Percentiles rank a stretch among this genome's conserved stretches.
Evolutionary conservation across 2,888 invertebrate species (phyloP).

Genomic region (Parnassius smintheus): DNA sequence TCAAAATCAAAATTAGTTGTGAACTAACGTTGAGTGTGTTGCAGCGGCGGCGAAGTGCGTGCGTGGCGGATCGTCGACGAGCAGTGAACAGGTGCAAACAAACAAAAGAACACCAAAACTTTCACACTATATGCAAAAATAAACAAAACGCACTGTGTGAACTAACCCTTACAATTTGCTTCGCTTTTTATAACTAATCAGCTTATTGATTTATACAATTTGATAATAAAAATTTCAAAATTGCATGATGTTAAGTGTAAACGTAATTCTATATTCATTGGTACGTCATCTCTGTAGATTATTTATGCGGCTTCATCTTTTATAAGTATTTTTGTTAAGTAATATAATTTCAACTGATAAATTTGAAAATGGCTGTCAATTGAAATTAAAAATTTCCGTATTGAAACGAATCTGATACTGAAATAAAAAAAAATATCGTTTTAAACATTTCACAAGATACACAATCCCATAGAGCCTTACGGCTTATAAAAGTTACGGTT

Average conservation of each 20-base stretch:
- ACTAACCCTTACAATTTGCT: constrained; percentile 21
- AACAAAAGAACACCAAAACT: constrained; percentile 32
- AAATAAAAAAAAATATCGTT: no score
- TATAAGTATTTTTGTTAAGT: no score
- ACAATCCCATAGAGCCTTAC: no score
- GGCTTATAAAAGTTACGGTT: no score
- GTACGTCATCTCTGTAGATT: no score
- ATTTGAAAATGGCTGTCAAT: no score
- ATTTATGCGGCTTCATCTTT: no score
- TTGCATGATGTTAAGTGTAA: constrained; percentile 1
- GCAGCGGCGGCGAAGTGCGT: constrained; percentile 87
- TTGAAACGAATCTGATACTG: no score
- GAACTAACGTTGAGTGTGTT: constrained; percentile 64
- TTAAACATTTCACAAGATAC: no score
- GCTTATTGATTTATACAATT: constrained; percentile 3
- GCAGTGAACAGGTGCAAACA: constrained; percentile 54
- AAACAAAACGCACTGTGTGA: constrained; percentile 17
- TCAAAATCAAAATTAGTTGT: not conserved
- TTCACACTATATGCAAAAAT: constrained; percentile 23
- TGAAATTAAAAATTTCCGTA: no score
- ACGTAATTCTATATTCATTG: no score
- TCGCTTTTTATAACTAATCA: constrained; percentile 16
- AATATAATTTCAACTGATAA: no score
- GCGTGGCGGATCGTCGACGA: constrained; percentile 81
- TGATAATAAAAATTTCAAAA: constrained; percentile 1